Percentiles rank a stretch among this genome's conserved stretches.
These are phyloP conservation scores for Asarcornis scutulata DNA, from an alignment of 2,113 vertebrate species.

Conservation along the genomic window DNA sequence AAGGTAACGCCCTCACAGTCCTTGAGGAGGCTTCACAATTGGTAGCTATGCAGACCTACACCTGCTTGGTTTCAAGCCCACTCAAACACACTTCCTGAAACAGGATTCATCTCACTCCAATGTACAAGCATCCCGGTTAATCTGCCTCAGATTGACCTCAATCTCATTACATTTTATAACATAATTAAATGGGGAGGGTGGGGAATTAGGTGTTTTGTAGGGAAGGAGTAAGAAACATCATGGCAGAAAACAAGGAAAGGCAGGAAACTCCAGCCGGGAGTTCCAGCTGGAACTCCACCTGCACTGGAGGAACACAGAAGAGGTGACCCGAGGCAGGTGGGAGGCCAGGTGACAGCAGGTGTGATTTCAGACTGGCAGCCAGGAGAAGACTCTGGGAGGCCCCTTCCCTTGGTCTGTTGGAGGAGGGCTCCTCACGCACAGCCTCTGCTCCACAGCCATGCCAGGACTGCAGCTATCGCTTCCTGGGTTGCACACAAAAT, in stretches of 20 bases:
- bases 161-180: background rate
- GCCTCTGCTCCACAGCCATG: rapidly evolving
- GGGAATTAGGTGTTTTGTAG: background rate
- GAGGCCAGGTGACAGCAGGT: background rate
- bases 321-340: rapidly evolving
- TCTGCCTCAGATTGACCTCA: background rate
- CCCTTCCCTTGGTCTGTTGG: background rate
- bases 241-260: background rate
- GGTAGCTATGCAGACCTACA: rapidly evolving
- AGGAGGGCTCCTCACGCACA: rapidly evolving
- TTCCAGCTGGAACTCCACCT: rapidly evolving
- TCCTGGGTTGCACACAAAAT: rapidly evolving
- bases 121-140: rapidly evolving
- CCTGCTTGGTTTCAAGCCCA: background rate
- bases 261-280: background rate
- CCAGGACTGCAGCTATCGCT: background rate
- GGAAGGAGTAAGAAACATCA: background rate
- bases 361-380: background rate
- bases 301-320: background rate
- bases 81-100: background rate
- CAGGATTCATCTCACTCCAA: background rate
- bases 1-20: background rate
- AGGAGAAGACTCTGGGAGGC: background rate
- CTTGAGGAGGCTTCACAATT: background rate
- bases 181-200: background rate